phyloP scores from a whole-genome alignment of 2,797 vertebrate species.

The Chanos chanos region DNA sequence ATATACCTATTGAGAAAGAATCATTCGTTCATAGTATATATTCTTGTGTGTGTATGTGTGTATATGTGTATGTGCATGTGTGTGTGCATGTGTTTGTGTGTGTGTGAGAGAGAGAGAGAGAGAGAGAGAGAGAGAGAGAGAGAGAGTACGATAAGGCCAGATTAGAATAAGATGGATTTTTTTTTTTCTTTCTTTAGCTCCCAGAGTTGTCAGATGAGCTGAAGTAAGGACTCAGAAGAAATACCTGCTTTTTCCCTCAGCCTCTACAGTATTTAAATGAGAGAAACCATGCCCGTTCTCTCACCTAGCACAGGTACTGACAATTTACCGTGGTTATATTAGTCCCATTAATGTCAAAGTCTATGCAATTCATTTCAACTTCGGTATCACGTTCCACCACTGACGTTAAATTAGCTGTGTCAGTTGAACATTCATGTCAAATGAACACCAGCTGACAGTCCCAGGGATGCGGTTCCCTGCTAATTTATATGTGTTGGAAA shows the following conservation, averaged over 20 bases:
- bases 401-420: too few relatives aligned
- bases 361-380: too few relatives aligned
- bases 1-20: too few relatives aligned
- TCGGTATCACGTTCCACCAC: too few relatives aligned
- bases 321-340: neutral
- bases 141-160: neutral
- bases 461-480: too few relatives aligned
- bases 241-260: conserved; percentile 2
- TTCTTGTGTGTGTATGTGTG: conserved; percentile 23
- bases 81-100: neutral
- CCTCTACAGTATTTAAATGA: conserved; percentile 19
- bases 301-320: conserved; percentile 72
- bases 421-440: too few relatives aligned
- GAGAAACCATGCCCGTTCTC: conserved; percentile 74
- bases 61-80: conserved; percentile 35
- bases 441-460: too few relatives aligned
- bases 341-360: too few relatives aligned
- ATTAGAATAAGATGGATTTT: neutral
- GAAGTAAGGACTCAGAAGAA: neutral
- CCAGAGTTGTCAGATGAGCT: conserved; percentile 41
- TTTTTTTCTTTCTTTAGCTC: conserved; percentile 5
- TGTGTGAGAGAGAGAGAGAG: neutral
- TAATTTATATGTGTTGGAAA: too few relatives aligned
- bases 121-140: neutral
- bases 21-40: too few relatives aligned